A percentile compares a stretch with the other conserved stretches of the same genome.
These are phyloP conservation scores for Leucophenga varia DNA, from an alignment of 1,140 invertebrate genomes.

Conservation along the genomic window DNA sequence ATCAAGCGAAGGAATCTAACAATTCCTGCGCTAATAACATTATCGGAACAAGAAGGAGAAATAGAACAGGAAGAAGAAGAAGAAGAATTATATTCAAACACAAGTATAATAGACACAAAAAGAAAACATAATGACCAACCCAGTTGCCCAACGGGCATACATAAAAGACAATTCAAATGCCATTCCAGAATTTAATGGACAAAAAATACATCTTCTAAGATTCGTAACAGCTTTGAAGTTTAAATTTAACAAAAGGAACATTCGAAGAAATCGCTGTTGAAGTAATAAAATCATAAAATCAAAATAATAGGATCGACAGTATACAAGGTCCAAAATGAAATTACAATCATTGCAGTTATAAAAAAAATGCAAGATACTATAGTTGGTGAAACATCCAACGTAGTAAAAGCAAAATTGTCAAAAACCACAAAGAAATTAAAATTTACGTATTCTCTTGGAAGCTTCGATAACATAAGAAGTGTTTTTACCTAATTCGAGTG, in stretches of 20 bases:
- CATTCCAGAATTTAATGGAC: constrained; percentile 1
- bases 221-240: constrained; percentile 1
- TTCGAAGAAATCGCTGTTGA: constrained; percentile 1
- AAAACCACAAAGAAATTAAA: neutral
- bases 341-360: neutral
- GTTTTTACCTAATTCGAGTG: too few relatives aligned
- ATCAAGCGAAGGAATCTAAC: neutral
- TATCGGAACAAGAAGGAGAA: neutral
- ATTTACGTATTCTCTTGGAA: too few relatives aligned
- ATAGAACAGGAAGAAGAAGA: neutral
- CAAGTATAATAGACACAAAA: constrained; percentile 3
- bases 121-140: constrained; percentile 1
- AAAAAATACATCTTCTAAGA: neutral
- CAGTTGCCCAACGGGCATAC: constrained; percentile 1
- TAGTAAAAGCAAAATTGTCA: neutral
- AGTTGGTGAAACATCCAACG: too few relatives aligned
- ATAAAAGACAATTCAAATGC: too few relatives aligned
- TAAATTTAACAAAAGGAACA: neutral
- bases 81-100: neutral
- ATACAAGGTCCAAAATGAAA: constrained; percentile 1
- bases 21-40: too few relatives aligned
- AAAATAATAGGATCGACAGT: neutral
- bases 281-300: too few relatives aligned
- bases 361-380: constrained; percentile 1
- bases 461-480: too few relatives aligned